Evolutionary conservation across 2,888 invertebrate genomes (phyloP).

Genomic region (Cantharis flavilabris): DNA sequence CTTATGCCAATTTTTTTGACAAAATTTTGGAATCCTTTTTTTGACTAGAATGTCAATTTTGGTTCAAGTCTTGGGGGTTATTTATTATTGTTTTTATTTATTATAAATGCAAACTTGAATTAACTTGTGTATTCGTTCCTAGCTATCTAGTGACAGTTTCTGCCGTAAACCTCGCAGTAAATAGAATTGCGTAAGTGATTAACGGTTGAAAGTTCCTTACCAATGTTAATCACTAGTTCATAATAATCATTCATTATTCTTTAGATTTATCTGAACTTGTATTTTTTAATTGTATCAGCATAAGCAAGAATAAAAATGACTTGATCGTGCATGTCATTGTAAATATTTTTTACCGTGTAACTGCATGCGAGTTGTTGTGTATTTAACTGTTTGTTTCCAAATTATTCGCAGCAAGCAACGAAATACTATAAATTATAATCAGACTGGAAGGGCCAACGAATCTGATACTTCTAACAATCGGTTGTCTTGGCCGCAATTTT

Average conservation of each 20-base stretch:
- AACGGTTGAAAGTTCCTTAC: conserved; percentile 25
- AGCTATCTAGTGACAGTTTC: conserved; percentile 93
- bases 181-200: conserved; percentile 88
- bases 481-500: conserved; percentile 64
- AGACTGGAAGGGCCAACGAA: conserved; percentile 55
- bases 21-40: not conserved
- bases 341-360: not conserved
- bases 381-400: not conserved
- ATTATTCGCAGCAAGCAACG: conserved; percentile 52
- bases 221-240: conserved; percentile 30
- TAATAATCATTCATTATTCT: conserved; percentile 17
- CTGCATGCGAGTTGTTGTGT: not conserved
- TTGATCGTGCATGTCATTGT: not conserved
- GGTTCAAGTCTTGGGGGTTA: not conserved
- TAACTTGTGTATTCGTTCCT: conserved; percentile 56
- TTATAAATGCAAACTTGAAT: not conserved
- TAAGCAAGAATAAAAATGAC: not conserved
- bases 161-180: conserved; percentile 89
- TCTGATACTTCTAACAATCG: conserved; percentile 59
- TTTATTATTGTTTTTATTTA: not conserved
- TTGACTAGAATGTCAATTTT: not conserved
- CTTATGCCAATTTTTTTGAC: conserved; percentile 4
- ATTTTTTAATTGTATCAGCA: not conserved
- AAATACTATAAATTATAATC: conserved; percentile 49
- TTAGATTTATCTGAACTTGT: conserved; percentile 6